Percentiles rank a stretch among this genome's conserved stretches.
Conservation (phyloP, 2,888 invertebrate species). For the Cephus nigrinus region DNA sequence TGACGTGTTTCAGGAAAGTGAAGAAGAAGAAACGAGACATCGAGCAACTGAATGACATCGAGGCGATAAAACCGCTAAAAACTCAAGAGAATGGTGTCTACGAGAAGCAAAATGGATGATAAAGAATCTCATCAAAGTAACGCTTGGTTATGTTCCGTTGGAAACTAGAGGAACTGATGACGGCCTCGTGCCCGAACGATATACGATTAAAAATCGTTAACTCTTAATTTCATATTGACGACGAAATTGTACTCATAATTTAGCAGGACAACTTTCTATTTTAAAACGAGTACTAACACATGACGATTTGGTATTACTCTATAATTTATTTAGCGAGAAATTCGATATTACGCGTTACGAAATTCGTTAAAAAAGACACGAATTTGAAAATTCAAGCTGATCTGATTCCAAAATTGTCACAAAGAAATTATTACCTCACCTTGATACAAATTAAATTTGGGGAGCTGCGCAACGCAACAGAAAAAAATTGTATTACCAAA, state of each 20-base stretch:
- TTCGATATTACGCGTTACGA: background rate
- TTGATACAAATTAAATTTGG: background rate
- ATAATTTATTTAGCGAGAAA: background rate
- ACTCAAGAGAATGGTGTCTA: slow-evolving; percentile 54
- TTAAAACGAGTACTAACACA: background rate
- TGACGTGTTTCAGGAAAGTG: slow-evolving; percentile 28
- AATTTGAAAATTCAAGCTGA: background rate
- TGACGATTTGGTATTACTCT: background rate
- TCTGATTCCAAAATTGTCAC: background rate
- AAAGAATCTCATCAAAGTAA: background rate
- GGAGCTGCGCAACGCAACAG: background rate
- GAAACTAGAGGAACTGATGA: background rate
- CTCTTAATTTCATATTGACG: background rate
- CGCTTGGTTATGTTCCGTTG: background rate
- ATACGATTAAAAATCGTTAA: background rate
- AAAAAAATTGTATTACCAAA: background rate
- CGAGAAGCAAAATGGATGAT: slow-evolving; percentile 58
- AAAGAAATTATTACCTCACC: too few relatives aligned
- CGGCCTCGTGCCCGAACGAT: background rate
- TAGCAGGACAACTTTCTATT: background rate
- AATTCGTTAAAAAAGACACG: background rate
- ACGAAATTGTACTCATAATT: background rate
- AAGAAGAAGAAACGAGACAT: slow-evolving; percentile 45
- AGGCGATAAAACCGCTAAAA: slow-evolving; percentile 52
- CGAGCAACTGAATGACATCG: slow-evolving; percentile 49